Evolutionary conservation across 2,797 vertebrate species (phyloP).

Genomic region (Oophaga sylvatica): DNA sequence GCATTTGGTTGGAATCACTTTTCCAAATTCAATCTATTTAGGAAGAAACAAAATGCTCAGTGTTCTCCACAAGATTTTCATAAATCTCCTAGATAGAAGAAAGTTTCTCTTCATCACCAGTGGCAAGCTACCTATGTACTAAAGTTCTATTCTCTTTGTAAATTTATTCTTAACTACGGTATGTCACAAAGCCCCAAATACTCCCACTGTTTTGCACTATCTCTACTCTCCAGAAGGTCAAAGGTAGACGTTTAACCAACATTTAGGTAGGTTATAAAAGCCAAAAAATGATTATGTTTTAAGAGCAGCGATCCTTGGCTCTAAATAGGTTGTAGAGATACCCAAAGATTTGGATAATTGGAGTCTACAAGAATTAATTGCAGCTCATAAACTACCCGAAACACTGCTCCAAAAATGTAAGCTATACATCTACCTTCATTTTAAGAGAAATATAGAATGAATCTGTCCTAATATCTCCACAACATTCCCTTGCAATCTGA

Average conservation of each 20-base stretch:
- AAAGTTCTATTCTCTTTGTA: conserved; percentile 73
- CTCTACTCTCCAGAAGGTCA: conserved; percentile 65
- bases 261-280: conserved; percentile 72
- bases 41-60: not conserved
- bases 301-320: conserved; percentile 74
- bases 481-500: conserved; percentile 77
- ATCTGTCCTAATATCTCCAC: conserved; percentile 80
- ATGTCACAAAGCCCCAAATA: conserved; percentile 72
- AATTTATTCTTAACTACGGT: conserved; percentile 78
- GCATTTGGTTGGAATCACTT: not conserved
- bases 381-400: conserved; percentile 70
- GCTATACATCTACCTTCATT: conserved; percentile 73
- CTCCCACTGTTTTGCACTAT: conserved; percentile 73
- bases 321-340: conserved; percentile 72
- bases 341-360: conserved; percentile 70
- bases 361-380: conserved; percentile 71
- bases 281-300: conserved; percentile 69
- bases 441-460: conserved; percentile 75
- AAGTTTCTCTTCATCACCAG: conserved; percentile 41
- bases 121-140: conserved; percentile 66
- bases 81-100: not conserved
- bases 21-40: not conserved
- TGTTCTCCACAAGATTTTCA: not conserved
- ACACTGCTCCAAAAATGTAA: conserved; percentile 72
- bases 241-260: conserved; percentile 75